Evolutionary conservation across 2,797 vertebrate species (phyloP).

Genomic region (Parambassis ranga): DNA sequence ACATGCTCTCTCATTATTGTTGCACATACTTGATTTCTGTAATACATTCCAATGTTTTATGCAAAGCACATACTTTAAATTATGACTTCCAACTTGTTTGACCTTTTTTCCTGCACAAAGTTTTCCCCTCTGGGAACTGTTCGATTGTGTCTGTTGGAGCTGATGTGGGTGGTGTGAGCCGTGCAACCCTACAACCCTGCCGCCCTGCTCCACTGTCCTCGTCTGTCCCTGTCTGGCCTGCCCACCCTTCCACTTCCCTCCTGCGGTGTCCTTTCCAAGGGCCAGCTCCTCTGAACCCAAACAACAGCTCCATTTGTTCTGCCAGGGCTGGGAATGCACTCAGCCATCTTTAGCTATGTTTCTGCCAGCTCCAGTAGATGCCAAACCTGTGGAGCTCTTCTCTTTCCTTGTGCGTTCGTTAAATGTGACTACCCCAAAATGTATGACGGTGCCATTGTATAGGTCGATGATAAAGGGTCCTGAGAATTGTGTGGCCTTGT

Average conservation of each 20-base stretch:
- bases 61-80: slow-evolving; percentile 4
- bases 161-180: slow-evolving; percentile 60
- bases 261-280: slow-evolving; percentile 66
- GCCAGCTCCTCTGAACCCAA: slow-evolving; percentile 75
- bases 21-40: background rate
- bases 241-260: slow-evolving; percentile 52
- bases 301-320: slow-evolving; percentile 79
- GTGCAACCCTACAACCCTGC: slow-evolving; percentile 53
- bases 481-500: slow-evolving; percentile 37
- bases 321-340: slow-evolving; percentile 73
- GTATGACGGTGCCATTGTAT: slow-evolving; percentile 42
- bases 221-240: slow-evolving; percentile 68
- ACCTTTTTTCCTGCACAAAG: slow-evolving; percentile 14
- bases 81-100: slow-evolving; percentile 18
- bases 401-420: slow-evolving; percentile 50
- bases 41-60: background rate
- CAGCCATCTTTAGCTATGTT: slow-evolving; percentile 64
- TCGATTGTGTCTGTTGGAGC: slow-evolving; percentile 45
- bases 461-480: slow-evolving; percentile 43
- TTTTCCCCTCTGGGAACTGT: slow-evolving; percentile 40
- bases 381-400: slow-evolving; percentile 68
- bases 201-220: slow-evolving; percentile 67
- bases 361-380: slow-evolving; percentile 60
- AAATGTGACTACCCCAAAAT: slow-evolving; percentile 44
- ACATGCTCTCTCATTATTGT: background rate